phyloP scores from a whole-genome alignment of 2,113 vertebrate genomes.

The Lynx canadensis region DNA sequence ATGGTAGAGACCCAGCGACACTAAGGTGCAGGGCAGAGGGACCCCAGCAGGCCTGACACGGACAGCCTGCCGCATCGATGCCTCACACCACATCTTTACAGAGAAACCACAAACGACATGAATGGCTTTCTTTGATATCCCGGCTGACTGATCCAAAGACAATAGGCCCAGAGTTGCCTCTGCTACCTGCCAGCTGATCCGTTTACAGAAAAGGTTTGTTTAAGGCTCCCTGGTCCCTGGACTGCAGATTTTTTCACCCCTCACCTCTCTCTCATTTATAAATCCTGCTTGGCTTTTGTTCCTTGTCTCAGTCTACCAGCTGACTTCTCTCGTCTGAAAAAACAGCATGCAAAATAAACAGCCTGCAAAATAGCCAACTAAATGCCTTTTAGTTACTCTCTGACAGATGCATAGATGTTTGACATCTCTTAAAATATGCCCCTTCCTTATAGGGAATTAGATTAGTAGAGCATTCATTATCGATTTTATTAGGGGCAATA shows the following conservation, averaged over 20 bases:
- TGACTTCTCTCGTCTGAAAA: neutral
- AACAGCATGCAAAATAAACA: neutral
- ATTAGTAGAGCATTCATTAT: neutral
- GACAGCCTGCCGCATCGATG: fast-evolving
- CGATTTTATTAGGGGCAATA: neutral
- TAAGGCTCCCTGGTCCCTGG: neutral
- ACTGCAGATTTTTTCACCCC: neutral
- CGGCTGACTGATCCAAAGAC: neutral
- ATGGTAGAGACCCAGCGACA: no score
- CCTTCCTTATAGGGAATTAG: neutral
- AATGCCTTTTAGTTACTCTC: neutral
- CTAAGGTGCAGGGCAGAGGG: neutral
- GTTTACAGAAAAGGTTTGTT: neutral
- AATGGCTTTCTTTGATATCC: neutral
- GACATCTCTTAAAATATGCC: neutral
- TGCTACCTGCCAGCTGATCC: neutral
- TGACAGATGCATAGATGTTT: no score
- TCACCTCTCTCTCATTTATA: neutral
- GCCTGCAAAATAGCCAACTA: neutral
- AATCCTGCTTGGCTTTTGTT: neutral
- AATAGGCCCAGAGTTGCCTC: neutral
- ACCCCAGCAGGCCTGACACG: neutral
- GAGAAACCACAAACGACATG: neutral
- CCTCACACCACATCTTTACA: neutral
- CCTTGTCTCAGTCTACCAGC: neutral